Base-by-base conservation (phyloP, 2,888 invertebrate genomes). In the Scaptomyza reducta region DNA sequence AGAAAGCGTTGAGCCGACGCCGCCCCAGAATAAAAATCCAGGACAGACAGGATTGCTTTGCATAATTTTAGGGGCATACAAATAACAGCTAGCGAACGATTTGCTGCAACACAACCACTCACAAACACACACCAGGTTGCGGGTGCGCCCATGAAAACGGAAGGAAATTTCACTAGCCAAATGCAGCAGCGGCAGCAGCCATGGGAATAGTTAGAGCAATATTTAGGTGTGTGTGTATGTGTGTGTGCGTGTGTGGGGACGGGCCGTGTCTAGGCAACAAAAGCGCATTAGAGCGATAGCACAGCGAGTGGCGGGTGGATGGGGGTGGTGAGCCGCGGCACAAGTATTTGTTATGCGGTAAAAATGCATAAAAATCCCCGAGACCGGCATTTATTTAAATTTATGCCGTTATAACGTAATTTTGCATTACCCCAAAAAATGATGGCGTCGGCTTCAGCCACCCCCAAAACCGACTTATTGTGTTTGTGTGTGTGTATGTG, bases 341-440 rank as follows among this genome's bases (percentile, higher is more conserved):
- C 83, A 84, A 87, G 87, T 87, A 89, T 87, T 90, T 90, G 91
- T 90, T 90, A 90, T 90, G 90, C 90, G 86, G 90, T 89, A 90
- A 90, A 88, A 89, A 90, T 90, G 90, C 87, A 89, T 89, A 89
- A 91, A 91, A 91, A 90, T 91, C 90, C 90, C 90, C 90, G 87
- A 90, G 90, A 89, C 91, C 91, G 91, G 90, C 91, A 90, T 91
- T 91, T 91, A 91, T 91, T 91, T 91, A 91, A 91, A 91, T 91
- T 91, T 91, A 91, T 91, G 89, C 91, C 87, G 88, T 85, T 81
- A 84, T 87, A 91, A 90, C 90, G 89, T 90, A 89, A 90, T 90
- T 89, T 90, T 90, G 90, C 89, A 88, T 88, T 84, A 88, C 84
- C 87, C 68, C 75, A 70, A 87, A 79, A 80, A 89, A 80, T 87